Percentiles rank a stretch among this genome's conserved stretches.
Evolutionary conservation across 2,113 vertebrate genomes (phyloP).

Genomic region (Nothocercus julius): DNA sequence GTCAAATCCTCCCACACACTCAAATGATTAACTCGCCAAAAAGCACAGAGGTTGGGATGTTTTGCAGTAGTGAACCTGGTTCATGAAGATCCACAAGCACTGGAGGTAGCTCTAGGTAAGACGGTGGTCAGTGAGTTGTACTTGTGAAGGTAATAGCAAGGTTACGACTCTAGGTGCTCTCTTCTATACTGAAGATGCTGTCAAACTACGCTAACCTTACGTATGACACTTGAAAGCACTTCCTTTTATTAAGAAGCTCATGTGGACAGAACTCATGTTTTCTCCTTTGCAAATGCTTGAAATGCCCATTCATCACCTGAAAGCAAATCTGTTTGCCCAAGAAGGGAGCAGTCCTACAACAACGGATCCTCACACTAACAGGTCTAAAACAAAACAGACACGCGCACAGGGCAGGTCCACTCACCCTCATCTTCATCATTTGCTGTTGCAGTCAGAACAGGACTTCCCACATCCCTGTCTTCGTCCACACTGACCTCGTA

Average conservation of each 20-base stretch:
- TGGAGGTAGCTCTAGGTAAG: background rate
- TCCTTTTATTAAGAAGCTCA: no score
- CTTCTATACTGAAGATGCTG: background rate
- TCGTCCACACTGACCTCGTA: constrained; percentile 88
- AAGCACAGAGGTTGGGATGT: background rate
- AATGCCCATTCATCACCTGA: background rate
- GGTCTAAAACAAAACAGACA: background rate
- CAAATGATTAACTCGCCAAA: background rate
- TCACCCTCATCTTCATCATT: constrained; percentile 89
- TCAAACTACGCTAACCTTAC: background rate
- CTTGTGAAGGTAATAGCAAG: background rate
- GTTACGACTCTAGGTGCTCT: background rate
- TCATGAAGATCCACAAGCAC: background rate
- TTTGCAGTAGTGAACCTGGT: background rate
- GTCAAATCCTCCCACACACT: background rate
- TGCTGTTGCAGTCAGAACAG: constrained; percentile 88
- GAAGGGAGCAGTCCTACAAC: background rate
- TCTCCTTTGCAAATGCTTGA: background rate
- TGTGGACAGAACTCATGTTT: background rate
- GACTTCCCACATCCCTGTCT: constrained; percentile 85
- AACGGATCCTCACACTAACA: background rate
- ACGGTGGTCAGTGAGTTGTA: background rate
- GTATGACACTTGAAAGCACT: background rate
- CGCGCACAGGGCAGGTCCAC: background rate
- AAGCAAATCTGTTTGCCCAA: background rate